Evolutionary conservation across 1,140 invertebrate species (phyloP).

Genomic region (Lepidostoma basale): DNA sequence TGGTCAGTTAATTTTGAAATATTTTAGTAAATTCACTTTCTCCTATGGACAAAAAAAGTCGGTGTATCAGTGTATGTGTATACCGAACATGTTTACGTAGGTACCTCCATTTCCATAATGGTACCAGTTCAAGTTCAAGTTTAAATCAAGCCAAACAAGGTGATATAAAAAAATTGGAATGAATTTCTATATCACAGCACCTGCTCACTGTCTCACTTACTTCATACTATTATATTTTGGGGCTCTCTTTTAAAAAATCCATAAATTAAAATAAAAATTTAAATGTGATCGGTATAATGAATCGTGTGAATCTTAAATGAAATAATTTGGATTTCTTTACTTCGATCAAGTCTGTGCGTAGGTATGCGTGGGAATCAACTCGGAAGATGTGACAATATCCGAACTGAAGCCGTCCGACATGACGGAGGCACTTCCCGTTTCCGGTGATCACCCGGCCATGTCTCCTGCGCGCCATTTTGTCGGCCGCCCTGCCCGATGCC

Average conservation of each 20-base stretch:
- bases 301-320: not conserved
- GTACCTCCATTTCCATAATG: too few relatives aligned
- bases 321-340: not conserved
- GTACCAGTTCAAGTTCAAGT: too few relatives aligned
- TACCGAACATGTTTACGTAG: too few relatives aligned
- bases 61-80: too few relatives aligned
- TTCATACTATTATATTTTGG: not conserved
- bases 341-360: not conserved
- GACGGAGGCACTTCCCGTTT: conserved; percentile 4
- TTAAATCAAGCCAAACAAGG: too few relatives aligned
- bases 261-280: not conserved
- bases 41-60: too few relatives aligned
- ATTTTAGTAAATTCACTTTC: too few relatives aligned
- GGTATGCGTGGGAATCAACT: not conserved
- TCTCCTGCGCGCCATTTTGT: conserved; percentile 4
- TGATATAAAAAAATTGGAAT: too few relatives aligned
- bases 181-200: too few relatives aligned
- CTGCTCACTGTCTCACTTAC: too few relatives aligned
- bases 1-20: too few relatives aligned
- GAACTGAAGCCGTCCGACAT: not conserved
- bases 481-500: not conserved
- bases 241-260: not conserved
- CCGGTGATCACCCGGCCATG: conserved; percentile 1
- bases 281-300: not conserved
- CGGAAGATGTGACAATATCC: not conserved